Evolutionary conservation across 2,888 invertebrate genomes (phyloP), one percentile per base, ranked within the genome.

Genomic region (Trissolcus japonicus): DNA sequence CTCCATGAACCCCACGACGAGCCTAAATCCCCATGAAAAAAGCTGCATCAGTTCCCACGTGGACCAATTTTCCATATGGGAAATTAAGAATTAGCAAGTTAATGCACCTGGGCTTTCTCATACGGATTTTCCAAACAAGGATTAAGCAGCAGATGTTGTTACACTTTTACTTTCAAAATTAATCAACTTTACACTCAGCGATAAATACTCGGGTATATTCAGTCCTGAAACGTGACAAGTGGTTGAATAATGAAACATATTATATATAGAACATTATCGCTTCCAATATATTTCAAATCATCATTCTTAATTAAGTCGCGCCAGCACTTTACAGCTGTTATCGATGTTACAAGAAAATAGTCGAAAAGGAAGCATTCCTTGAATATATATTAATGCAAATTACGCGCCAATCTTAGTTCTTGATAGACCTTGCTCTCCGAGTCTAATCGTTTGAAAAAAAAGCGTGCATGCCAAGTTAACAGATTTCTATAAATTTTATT

Each of bases 1-100:
- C 60, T 59, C 51, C 61, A 50, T 56, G 48, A 16, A 65, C 76
- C 53, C 68, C 43, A 16, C n/a, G 50, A 21, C 9, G 16, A 50
- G 60, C n/a, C 21, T 48, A 75, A 75, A 75, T 68, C 68, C 59
- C 75, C 68, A 68, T 75, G 74, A 75, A 75, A 75, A 75, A 71
- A 68, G 75, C 75, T 75, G 75, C 75, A 54, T 54, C 59, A 35
- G 59, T 75, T 75, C 75, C 53, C 75, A 75, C 68, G 75, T 75
- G 54, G 63, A 59, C 63, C 75, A 75, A 75, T 75, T 63, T 75
- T 63, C 68, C 59, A 63, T 75, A 75, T 75, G 67, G 62, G 43
- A 74, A 67, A 74, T 74, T 74, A 62, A 54, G 68, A 75, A 75
- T 75, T 60, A 68, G 53, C 48, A 41, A 65, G 19, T 60, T 75